These are phyloP conservation scores for Talpa occidentalis DNA, from an alignment of 2,113 vertebrate species.

Conservation along the genomic window DNA sequence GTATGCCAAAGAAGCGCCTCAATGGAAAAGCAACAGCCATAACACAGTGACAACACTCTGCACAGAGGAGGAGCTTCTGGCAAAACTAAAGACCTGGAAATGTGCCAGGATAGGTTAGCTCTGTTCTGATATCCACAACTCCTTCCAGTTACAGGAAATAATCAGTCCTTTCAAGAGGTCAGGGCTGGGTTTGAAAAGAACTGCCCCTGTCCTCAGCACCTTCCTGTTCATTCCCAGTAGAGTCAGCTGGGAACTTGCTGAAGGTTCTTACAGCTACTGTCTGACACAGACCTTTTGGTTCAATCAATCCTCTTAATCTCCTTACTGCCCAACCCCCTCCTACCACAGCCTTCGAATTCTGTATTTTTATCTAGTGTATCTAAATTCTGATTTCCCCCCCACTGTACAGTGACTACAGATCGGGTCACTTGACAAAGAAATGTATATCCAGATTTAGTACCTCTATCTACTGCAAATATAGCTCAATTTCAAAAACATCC, in stretches of 20 bases:
- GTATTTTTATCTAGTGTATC: not conserved
- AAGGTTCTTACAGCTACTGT: not conserved
- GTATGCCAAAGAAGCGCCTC: not conserved
- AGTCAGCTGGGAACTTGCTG: rapidly evolving
- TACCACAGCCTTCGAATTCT: not conserved
- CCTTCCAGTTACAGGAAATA: not conserved
- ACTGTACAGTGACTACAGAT: not conserved
- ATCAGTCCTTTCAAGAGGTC: not conserved
- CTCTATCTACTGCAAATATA: not conserved
- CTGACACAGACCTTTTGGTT: not conserved
- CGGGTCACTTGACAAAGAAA: slow-evolving; percentile 17
- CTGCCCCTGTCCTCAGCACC: not conserved
- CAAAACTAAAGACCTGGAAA: not conserved
- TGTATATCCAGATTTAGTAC: not conserved
- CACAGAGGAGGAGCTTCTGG: not conserved
- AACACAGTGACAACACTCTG: not conserved
- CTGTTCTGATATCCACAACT: not conserved
- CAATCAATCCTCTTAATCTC: not conserved
- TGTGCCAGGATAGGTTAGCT: not conserved
- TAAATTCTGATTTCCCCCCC: not conserved
- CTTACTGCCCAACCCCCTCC: not conserved
- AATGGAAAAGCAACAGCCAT: not conserved
- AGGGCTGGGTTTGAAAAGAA: not conserved
- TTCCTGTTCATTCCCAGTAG: not conserved
- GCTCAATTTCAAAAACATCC: slow-evolving; percentile 17